A percentile compares a stretch with the other conserved stretches of the same genome.
These are phyloP conservation scores for Trichogramma evanescens DNA, from an alignment of 2,888 invertebrate genomes.

Conservation along the genomic window DNA sequence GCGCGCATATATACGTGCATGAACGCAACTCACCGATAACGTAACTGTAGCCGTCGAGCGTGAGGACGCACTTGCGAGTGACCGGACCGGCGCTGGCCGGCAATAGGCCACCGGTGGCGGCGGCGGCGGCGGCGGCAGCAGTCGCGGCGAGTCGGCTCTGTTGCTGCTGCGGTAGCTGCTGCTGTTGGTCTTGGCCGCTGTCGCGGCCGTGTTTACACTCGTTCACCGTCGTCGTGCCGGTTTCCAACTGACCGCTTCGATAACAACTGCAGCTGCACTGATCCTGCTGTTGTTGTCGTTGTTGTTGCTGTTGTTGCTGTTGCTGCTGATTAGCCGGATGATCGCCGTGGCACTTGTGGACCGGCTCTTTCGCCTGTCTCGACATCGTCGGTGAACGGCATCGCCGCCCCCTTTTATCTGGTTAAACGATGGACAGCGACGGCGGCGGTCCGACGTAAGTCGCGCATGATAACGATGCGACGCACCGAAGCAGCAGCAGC, in stretches of 20 bases:
- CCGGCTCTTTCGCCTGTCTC: constrained; percentile 53
- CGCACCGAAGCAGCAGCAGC: no score
- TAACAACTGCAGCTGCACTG: no score
- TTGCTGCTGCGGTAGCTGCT: neutral
- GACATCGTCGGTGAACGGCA: constrained; percentile 31
- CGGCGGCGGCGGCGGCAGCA: neutral
- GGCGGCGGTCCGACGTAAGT: no score
- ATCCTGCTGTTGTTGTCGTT: constrained; percentile 21
- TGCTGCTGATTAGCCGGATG: constrained; percentile 36
- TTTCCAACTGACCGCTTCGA: no score
- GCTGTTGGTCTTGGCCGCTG: neutral
- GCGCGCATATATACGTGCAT: no score
- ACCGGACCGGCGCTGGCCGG: constrained; percentile 37
- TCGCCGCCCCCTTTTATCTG: no score
- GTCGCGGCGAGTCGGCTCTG: neutral
- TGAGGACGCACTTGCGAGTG: constrained; percentile 72
- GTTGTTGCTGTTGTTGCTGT: constrained; percentile 12
- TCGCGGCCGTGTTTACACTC: no score
- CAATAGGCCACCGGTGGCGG: constrained; percentile 3
- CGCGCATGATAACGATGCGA: no score
- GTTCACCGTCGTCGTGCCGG: no score
- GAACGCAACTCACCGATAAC: constrained; percentile 69
- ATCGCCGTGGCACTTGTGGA: constrained; percentile 64
- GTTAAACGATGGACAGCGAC: no score
- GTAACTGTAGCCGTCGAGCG: constrained; percentile 79